Evolutionary conservation across 2,113 vertebrate species (phyloP), one percentile per base, ranked within the genome.

Genomic region (Aptenodytes patagonicus): DNA sequence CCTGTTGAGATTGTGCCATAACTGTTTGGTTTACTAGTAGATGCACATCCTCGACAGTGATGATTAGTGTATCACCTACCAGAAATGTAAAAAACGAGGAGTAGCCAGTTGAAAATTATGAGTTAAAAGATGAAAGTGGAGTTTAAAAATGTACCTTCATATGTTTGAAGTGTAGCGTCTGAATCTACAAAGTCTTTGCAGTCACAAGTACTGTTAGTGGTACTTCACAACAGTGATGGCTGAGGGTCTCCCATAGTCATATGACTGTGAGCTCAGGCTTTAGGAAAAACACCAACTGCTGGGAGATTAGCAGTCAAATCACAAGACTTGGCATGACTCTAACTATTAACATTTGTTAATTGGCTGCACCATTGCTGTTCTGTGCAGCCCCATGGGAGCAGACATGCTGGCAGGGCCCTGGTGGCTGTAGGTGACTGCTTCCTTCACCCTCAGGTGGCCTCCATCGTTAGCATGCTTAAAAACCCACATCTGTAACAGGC

Each of bases 381-480:
- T 18, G 58, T 25, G 55, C 36, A 47, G 76, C 51, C 25, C 26
- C 11, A 1, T 0, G 31, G 66, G 14, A 60, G n/a, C 26, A 78
- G 64, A 15, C 8, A 0, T 1, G 32, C 72, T 29, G 1, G 11
- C 54, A 12, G 21, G 31, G 49, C 65, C 24, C 22, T 0, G 1
- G 5, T 1, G 12, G 13, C 7, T 11, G 36, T 1, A 11, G 78
- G 40, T 3, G 42, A 8, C 4, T 1, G 28, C 32, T 57, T 22
- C n/a, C 52, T 16, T 10, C 73, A 68, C 40, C 13, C 34, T 44
- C 51, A 58, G 34, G 54, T 42, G 38, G 60, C 42, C n/a, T 69
- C 38, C 29, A 2, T 8, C 0, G 0, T 6, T 8, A 7, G 22
- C 17, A 1, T 0, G 25, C 17, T 2, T 4, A 3, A 0, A 7